Evolutionary conservation across 2,888 invertebrate species (phyloP).

Genomic region (Drosophila pullipes): DNA sequence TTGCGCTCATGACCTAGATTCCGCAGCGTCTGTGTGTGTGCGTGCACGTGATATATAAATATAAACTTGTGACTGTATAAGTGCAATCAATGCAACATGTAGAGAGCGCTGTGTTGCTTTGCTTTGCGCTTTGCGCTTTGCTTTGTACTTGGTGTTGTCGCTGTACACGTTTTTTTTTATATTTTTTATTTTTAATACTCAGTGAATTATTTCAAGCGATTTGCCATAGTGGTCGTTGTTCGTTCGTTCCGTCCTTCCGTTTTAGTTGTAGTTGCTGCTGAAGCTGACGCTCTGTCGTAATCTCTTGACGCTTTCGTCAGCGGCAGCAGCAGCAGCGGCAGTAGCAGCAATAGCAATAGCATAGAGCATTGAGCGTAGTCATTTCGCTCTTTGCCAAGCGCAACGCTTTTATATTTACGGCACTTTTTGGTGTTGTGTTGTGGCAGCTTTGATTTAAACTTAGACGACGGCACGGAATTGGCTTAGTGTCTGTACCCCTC

Average conservation of each 20-base stretch:
- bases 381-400: slow-evolving; percentile 47
- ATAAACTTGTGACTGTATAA: slow-evolving; percentile 49
- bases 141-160: slow-evolving; percentile 36
- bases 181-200: slow-evolving; percentile 67
- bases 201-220: slow-evolving; percentile 74
- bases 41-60: slow-evolving; percentile 78
- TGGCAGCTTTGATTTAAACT: slow-evolving; percentile 31
- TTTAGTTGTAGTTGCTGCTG: slow-evolving; percentile 39
- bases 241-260: slow-evolving; percentile 73
- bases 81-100: slow-evolving; percentile 85
- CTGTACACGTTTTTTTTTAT: slow-evolving; percentile 42
- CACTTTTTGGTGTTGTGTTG: slow-evolving; percentile 46
- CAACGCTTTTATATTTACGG: slow-evolving; percentile 69
- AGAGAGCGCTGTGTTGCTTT: slow-evolving; percentile 56
- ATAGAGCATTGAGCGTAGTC: slow-evolving; percentile 22
- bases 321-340: background rate
- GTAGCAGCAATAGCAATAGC: slow-evolving; percentile 25
- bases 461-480: slow-evolving; percentile 7
- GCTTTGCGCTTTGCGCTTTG: slow-evolving; percentile 34
- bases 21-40: slow-evolving; percentile 64
- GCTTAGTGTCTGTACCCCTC: slow-evolving; percentile 11
- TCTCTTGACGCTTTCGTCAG: slow-evolving; percentile 71
- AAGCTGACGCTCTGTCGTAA: slow-evolving; percentile 58
- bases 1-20: slow-evolving; percentile 86
- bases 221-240: slow-evolving; percentile 51